phyloP scores from a whole-genome alignment of 2,113 vertebrate genomes.

The Pterocles burchelli region DNA sequence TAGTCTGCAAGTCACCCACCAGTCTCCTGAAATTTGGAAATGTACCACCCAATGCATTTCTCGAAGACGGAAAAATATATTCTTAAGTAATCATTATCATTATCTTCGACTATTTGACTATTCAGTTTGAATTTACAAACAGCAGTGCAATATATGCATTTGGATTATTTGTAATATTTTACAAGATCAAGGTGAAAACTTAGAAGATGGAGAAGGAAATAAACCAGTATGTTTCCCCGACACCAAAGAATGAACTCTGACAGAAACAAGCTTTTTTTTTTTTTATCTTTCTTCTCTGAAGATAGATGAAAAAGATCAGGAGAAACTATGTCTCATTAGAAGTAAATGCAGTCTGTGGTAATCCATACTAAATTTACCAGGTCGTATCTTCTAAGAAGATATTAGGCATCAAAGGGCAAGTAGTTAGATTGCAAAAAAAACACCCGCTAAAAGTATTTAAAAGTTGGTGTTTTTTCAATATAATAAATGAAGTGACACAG shows the following conservation, averaged over 20 bases:
- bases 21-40: background rate
- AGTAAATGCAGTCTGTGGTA: conserved; percentile 62
- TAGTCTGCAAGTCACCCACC: conserved; percentile 37
- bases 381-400: conserved; percentile 39
- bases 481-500: conserved; percentile 52
- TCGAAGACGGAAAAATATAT: background rate
- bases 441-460: background rate
- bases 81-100: conserved; percentile 28
- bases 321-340: conserved; percentile 69
- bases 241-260: conserved; percentile 62
- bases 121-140: conserved; percentile 50
- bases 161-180: conserved; percentile 71
- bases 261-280: conserved; percentile 59
- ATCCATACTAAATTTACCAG: conserved; percentile 61
- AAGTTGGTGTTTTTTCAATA: conserved; percentile 8
- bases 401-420: conserved; percentile 35
- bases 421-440: background rate
- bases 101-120: conserved; percentile 24
- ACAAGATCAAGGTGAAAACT: conserved; percentile 67
- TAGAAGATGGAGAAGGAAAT: conserved; percentile 49
- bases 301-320: conserved; percentile 74
- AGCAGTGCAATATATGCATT: conserved; percentile 26
- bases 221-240: conserved; percentile 60
- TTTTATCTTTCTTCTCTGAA: conserved; percentile 70
- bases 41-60: background rate